Conservation (phyloP, 1,140 invertebrate genomes). For the Trissolcus basalis region DNA sequence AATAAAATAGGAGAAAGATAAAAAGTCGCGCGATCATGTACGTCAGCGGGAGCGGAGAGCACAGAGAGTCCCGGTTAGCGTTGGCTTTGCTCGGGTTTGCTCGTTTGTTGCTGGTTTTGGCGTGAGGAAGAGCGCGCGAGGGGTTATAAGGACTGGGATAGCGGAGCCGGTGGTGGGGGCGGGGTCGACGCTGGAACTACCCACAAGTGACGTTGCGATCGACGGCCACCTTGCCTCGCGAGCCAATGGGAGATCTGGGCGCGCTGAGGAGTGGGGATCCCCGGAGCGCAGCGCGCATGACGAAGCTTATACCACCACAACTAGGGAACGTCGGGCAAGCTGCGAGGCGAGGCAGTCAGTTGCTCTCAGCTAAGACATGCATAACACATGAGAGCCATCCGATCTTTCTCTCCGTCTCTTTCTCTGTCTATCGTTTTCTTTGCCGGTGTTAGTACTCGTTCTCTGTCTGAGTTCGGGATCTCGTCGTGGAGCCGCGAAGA, state of each 20-base stretch:
- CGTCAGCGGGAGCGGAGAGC: conserved; percentile 69
- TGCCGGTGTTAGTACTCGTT: conserved; percentile 43
- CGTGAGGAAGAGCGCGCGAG: conserved; percentile 72
- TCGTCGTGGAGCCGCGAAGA: conserved; percentile 54
- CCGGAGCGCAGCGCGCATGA: conserved; percentile 69
- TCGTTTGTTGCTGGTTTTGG: conserved; percentile 49
- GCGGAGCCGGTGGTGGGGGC: conserved; percentile 57
- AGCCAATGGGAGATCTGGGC: conserved; percentile 59
- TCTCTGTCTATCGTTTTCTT: conserved; percentile 59
- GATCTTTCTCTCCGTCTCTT: conserved; percentile 65
- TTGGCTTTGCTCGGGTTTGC: conserved; percentile 59
- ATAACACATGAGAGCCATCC: conserved; percentile 78
- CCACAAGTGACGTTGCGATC: conserved; percentile 70
- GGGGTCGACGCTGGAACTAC: conserved; percentile 61
- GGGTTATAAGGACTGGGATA: conserved; percentile 64
- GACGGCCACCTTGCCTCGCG: conserved; percentile 73
- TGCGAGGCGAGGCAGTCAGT: conserved; percentile 76
- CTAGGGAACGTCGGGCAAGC: conserved; percentile 72
- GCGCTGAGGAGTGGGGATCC: conserved; percentile 60
- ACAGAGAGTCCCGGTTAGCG: conserved; percentile 56
- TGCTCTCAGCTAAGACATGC: conserved; percentile 78
- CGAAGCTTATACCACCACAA: conserved; percentile 61
- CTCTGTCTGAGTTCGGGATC: conserved; percentile 49
- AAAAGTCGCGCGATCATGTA: conserved; percentile 45
- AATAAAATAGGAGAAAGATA: conserved; percentile 46